Conservation (phyloP, 2,797 vertebrate genomes). For the Lepilemur ruficaudatus region DNA sequence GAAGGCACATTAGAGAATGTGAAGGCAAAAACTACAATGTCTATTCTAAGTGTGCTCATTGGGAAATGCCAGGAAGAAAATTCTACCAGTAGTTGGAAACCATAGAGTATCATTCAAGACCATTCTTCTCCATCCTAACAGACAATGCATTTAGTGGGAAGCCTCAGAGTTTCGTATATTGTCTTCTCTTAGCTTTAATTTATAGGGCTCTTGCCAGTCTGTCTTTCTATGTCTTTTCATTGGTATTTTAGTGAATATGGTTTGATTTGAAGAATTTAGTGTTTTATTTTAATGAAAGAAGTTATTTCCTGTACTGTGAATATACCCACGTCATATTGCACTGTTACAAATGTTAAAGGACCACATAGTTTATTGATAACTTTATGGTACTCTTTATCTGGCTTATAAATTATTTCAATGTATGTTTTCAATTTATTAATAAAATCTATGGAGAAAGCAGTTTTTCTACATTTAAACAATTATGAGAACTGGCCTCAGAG, state of each 20-base stretch:
- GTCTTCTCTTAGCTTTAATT: not conserved
- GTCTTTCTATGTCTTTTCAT: not conserved
- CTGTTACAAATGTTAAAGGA: not conserved
- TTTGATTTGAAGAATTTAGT: not conserved
- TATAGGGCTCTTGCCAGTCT: not conserved
- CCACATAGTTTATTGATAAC: not conserved
- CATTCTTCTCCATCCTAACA: not conserved
- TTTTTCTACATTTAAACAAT: not conserved
- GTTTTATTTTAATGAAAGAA: not conserved
- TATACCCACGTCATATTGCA: not conserved
- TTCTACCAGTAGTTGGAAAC: not conserved
- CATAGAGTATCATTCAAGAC: not conserved
- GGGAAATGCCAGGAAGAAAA: not conserved
- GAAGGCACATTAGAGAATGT: not conserved
- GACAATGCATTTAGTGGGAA: not conserved
- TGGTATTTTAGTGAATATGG: not conserved
- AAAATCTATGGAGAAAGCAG: not conserved
- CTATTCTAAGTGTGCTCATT: not conserved
- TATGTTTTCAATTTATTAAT: not conserved
- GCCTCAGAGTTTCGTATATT: not conserved
- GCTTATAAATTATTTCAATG: conserved; percentile 9
- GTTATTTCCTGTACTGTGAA: not conserved
- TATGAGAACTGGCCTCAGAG: not conserved
- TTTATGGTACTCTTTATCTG: not conserved
- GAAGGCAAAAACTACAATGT: not conserved